Evolutionary conservation across 2,113 vertebrate genomes (phyloP), one percentile per base, ranked within the genome.

Genomic region (Anser brachyrhynchus): DNA sequence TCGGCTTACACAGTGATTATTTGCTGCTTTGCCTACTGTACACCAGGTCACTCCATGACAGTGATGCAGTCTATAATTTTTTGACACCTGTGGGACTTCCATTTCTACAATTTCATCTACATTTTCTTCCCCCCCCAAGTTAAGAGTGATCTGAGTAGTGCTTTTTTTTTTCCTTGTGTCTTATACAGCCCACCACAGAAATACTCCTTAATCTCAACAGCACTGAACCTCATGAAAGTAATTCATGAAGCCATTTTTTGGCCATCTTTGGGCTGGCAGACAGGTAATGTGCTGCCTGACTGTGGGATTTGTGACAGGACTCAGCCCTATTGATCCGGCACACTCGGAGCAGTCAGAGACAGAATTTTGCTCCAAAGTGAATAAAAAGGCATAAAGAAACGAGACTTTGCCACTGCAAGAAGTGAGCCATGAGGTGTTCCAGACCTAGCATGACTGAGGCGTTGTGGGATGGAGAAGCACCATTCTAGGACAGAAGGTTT

Each of bases 391-490:
- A 75, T 10, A 8, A 87, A 35, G 26, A 73, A 79, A 26, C 0
- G 1, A 8, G 1, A 28, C 39, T 21, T 43, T 62, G n/a, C 23
- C 51, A 15, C 41, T 26, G 23, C 28, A 23, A 12, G 41, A 91
- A n/a, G 31, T 8, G 31, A 90, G 41, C 14, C 62, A 52, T 33
- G 28, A 22, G 49, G 15, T 2, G 0, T 65, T 87, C 75, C 2
- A 5, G 55, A 89, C 44, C 21, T 75, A 70, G 54, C 6, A 22
- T 5, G 9, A 22, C 19, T 12, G 26, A 29, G 37, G n/a, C 0
- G 1, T 20, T 35, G 41, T 0, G 3, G 51, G 54, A 72, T 31
- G 19, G 46, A 49, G 46, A 49, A 20, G 11, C 5, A 0, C 0
- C 2, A 33, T 57, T 72, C 82, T 25, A 43, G 37, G 52, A 29